Evolutionary conservation across 92 coral and sea anemone species (phyloP), one percentile per base, ranked within the genome.

Genomic region (Ricordea florida): DNA sequence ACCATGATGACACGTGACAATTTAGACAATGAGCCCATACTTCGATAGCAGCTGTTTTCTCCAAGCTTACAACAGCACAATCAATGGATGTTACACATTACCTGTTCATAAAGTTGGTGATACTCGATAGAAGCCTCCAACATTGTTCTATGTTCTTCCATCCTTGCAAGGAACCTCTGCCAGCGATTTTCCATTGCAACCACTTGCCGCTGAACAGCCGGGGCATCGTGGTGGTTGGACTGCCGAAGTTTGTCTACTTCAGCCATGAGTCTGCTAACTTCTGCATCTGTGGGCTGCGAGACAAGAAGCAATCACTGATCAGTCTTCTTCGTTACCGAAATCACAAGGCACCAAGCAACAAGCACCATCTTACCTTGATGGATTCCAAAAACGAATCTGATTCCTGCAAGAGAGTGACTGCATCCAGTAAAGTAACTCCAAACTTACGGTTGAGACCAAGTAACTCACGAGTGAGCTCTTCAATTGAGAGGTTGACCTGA

Each of bases 51-150:
- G n/a, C n/a, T n/a, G n/a, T n/a, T n/a, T n/a, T n/a, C n/a, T n/a
- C n/a, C n/a, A n/a, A n/a, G n/a, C n/a, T n/a, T n/a, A n/a, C n/a
- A n/a, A n/a, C n/a, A n/a, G n/a, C n/a, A 10, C 4, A 21, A 38
- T 37, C 32, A 42, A 48, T n/a, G n/a, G n/a, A n/a, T n/a, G n/a
- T n/a, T n/a, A n/a, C 18, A 51, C 46, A 29, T 17, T 81, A 93
- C 98, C 92, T 94, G 98, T 79, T 94, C 98, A 52, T 91, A 88
- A 31, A 94, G 85, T 74, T 94, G 98, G 55, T 94, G 92, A 46
- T 74, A 94, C 45, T 94, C 98, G 16, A 94, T 91, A 2, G 98
- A 92, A 2, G 94, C 98, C 46, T 94, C 98, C 66, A 94, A 72
- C 90, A 94, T 81, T 23, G 93, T 75, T 27, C 98, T 90, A 69